These are phyloP conservation scores for Brachylomia viminalis DNA, from an alignment of 2,888 invertebrate genomes.

Conservation along the genomic window DNA sequence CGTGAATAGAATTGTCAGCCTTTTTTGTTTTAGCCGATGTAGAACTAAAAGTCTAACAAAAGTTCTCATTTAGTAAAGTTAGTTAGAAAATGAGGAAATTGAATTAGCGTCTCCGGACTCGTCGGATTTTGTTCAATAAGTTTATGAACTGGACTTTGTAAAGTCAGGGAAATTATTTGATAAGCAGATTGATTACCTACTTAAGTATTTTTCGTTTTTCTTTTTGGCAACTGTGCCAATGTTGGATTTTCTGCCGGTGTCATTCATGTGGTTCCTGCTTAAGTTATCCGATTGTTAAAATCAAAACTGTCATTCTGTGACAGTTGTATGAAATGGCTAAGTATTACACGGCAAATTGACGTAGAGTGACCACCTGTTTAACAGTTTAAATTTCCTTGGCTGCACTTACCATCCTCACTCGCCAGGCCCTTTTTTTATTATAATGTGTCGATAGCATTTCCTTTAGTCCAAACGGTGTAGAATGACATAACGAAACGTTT, in stretches of 20 bases:
- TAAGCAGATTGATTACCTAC: neutral
- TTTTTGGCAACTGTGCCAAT: neutral
- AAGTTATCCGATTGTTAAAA: neutral
- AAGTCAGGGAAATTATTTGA: neutral
- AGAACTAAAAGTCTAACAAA: slow-evolving; percentile 5
- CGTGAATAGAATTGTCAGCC: slow-evolving; percentile 27
- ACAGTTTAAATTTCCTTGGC: too few species aligned
- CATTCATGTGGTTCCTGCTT: neutral
- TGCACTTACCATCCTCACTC: too few species aligned
- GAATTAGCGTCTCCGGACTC: slow-evolving; percentile 10
- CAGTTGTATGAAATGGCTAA: neutral
- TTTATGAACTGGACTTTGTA: neutral
- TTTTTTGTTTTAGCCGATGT: slow-evolving; percentile 26
- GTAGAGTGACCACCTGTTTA: neutral
- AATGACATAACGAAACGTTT: too few species aligned
- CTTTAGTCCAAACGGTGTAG: too few species aligned
- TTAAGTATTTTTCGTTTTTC: neutral
- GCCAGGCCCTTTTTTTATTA: too few species aligned
- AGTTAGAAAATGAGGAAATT: slow-evolving; percentile 9
- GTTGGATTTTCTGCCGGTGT: neutral
- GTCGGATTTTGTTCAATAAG: neutral
- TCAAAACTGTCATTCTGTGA: neutral
- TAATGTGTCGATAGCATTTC: too few species aligned
- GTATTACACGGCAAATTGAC: neutral
- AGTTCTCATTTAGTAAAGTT: neutral